Conservation (phyloP, 1,140 invertebrate genomes). For the Contarinia nasturtii region DNA sequence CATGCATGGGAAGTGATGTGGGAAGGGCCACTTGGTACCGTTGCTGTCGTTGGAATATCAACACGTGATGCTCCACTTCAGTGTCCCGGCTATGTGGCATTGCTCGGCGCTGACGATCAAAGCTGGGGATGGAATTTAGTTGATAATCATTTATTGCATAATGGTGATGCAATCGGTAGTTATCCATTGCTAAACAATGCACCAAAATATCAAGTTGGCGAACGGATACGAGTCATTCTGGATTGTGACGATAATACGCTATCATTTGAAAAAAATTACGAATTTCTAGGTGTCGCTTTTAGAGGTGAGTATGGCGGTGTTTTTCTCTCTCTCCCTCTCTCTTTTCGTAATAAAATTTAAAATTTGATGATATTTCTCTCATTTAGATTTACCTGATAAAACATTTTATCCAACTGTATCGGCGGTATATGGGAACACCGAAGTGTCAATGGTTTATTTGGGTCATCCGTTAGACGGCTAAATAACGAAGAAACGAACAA, state of each 20-base stretch:
- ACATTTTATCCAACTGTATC: conserved; percentile 90
- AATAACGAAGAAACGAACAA: no score
- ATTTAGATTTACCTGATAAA: conserved; percentile 76
- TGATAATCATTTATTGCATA: conserved; percentile 92
- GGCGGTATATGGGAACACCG: conserved; percentile 96
- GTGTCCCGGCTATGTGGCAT: conserved; percentile 84
- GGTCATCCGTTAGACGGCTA: conserved; percentile 87
- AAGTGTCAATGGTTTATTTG: conserved; percentile 99
- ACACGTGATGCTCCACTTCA: conserved; percentile 82
- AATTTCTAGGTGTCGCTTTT: conserved; percentile 96
- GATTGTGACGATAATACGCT: conserved; percentile 95
- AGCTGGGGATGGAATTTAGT: conserved; percentile 99
- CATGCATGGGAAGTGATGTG: conserved; percentile 98
- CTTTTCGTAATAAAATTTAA: conserved; percentile 1
- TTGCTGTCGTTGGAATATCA: conserved; percentile 87
- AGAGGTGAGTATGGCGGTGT: conserved; percentile 40
- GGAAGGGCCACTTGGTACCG: conserved; percentile 90
- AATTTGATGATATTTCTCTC: conserved; percentile 6
- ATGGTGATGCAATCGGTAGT: conserved; percentile 87
- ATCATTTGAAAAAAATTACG: conserved; percentile 96
- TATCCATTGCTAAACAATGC: conserved; percentile 94
- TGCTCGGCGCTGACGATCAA: conserved; percentile 88
- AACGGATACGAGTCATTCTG: conserved; percentile 88
- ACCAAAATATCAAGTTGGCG: conserved; percentile 95
- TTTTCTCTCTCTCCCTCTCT: background rate